Evolutionary conservation across 2,888 invertebrate genomes (phyloP), one percentile per base, ranked within the genome.

Genomic region (Archaeoteleia sp.): DNA sequence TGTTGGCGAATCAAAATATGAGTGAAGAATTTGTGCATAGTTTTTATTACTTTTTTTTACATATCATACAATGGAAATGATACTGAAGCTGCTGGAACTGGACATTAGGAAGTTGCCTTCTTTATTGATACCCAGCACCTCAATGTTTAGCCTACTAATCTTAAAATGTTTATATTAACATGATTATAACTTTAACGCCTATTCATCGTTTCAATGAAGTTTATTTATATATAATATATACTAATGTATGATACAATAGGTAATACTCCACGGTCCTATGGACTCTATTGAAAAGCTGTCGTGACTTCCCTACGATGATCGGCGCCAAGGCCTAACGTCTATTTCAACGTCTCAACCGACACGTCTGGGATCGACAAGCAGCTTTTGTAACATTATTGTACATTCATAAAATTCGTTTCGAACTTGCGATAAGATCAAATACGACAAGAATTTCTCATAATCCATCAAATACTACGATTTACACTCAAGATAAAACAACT

Each of bases 11-110:
- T n/a, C n/a, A n/a, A n/a, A n/a, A n/a, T n/a, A n/a, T n/a, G n/a
- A n/a, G n/a, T n/a, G n/a, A n/a, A n/a, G n/a, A 43, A 72, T 71
- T 77, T 76, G 74, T 77, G 72, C 66, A 77, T 72, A 74, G 65
- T 70, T 74, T 77, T 76, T 78, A 73, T 78, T 78, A 43, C n/a
- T 67, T 76, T 80, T 79, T 79, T 82, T 80, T 82, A 82, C 84
- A 84, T 85, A 85, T 84, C 79, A 77, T 85, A 85, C 84, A 84
- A 78, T 84, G 82, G 81, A 84, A 83, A 82, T 84, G 80, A 79
- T 82, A 80, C 73, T 76, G 79, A 81, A 83, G 80, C 78, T 78
- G 79, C 76, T 82, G 79, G 78, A 81, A 78, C 74, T 77, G 74
- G 73, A 81, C 73, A 74, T 71, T 62, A 67, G 76, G 69, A 74